Conservation (phyloP, 2,888 invertebrate species). For the Drosophila algonquin region DNA sequence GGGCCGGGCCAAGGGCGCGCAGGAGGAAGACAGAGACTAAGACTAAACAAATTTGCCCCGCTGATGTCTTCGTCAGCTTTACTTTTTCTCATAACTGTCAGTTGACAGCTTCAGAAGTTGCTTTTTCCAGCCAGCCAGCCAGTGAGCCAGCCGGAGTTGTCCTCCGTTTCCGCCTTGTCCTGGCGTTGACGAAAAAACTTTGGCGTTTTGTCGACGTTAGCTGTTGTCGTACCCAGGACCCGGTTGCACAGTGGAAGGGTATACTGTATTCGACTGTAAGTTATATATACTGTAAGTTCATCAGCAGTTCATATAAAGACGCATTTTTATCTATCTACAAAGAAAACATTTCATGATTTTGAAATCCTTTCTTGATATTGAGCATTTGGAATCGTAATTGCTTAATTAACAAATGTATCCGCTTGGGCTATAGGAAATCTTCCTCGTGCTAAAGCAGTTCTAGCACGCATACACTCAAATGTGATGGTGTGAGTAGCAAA, state of each 20-base stretch:
- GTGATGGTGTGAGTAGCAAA: too few relatives aligned
- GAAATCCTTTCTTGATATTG: too few relatives aligned
- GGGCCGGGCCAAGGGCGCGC: neutral
- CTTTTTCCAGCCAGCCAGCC: conserved; percentile 48
- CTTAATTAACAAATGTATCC: too few relatives aligned
- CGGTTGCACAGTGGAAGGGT: neutral
- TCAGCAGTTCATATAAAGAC: neutral
- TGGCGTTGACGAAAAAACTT: conserved; percentile 57
- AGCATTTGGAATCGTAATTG: too few relatives aligned
- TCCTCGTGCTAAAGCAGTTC: too few relatives aligned
- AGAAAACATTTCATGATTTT: too few relatives aligned
- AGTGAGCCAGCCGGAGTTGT: conserved; percentile 20
- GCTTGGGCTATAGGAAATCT: neutral
- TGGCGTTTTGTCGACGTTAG: conserved; percentile 56
- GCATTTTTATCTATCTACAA: too few relatives aligned
- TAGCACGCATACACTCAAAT: too few relatives aligned
- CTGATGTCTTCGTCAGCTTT: conserved; percentile 78
- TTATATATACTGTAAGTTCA: too few relatives aligned
- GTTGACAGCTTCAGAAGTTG: conserved; percentile 71
- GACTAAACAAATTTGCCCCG: conserved; percentile 76
- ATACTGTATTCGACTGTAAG: neutral
- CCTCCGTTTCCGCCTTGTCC: conserved; percentile 8
- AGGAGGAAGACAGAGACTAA: conserved; percentile 52
- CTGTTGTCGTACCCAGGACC: conserved; percentile 5
- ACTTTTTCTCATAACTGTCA: conserved; percentile 78